phyloP scores from a whole-genome alignment of 2,888 invertebrate species.

The Athalia cordata region DNA sequence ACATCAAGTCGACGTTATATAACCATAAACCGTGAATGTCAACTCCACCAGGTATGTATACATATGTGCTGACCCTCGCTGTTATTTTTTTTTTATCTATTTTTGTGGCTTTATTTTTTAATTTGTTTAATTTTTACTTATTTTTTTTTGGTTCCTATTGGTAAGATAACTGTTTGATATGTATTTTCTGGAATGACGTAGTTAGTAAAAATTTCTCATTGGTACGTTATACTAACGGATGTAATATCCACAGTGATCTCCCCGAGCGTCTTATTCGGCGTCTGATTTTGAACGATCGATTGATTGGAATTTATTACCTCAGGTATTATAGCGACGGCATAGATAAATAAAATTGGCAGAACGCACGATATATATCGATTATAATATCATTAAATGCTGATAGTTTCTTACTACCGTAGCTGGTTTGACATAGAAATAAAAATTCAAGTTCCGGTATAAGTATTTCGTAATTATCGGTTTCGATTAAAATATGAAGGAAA shows the following conservation, averaged over 20 bases:
- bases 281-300: constrained; percentile 22
- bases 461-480: too few species aligned
- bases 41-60: background rate
- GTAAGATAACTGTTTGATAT: background rate
- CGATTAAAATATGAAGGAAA: too few species aligned
- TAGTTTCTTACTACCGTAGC: too few species aligned
- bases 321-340: background rate
- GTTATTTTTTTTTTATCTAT: background rate
- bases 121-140: background rate
- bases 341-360: constrained; percentile 4
- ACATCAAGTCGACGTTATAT: too few species aligned
- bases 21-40: too few species aligned
- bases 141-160: background rate
- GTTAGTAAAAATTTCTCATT: constrained; percentile 1
- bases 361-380: background rate
- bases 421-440: too few species aligned
- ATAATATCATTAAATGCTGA: background rate
- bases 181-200: background rate
- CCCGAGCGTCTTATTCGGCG: background rate
- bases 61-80: constrained; percentile 1
- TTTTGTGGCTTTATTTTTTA: background rate
- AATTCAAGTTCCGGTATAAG: too few species aligned
- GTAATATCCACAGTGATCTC: background rate
- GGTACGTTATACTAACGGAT: background rate
- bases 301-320: constrained; percentile 33